These are phyloP conservation scores for Ceratotherium simum DNA, from an alignment of 2,113 vertebrate species.

Conservation along the genomic window DNA sequence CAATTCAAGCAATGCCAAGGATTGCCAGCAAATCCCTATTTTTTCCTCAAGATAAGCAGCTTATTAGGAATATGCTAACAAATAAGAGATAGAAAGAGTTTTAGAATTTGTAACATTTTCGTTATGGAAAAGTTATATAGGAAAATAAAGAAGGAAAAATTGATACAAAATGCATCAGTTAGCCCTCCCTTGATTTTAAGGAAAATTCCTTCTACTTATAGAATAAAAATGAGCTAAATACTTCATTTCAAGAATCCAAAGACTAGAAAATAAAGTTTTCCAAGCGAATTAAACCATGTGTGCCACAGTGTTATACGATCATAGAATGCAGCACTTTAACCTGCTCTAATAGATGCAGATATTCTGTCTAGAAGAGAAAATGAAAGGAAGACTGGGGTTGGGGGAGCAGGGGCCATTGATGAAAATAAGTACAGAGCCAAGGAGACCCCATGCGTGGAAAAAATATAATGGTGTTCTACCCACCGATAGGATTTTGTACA, in stretches of 20 bases:
- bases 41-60: slow-evolving; percentile 54
- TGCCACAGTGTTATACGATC: neutral
- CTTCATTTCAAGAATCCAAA: slow-evolving; percentile 37
- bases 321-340: neutral
- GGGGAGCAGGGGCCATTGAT: neutral
- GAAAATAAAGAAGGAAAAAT: slow-evolving; percentile 58
- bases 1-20: neutral
- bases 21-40: neutral
- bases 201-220: slow-evolving; percentile 36
- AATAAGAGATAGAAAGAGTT: slow-evolving; percentile 50
- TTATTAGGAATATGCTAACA: slow-evolving; percentile 66
- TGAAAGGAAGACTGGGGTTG: neutral
- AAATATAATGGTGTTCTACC: neutral
- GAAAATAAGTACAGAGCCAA: neutral
- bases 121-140: slow-evolving; percentile 31
- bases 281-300: neutral
- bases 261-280: slow-evolving; percentile 15
- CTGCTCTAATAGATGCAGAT: neutral
- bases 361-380: neutral
- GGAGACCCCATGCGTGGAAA: neutral
- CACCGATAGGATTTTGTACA: neutral
- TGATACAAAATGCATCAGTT: slow-evolving; percentile 56
- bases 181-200: slow-evolving; percentile 52
- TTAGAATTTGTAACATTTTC: slow-evolving; percentile 57
- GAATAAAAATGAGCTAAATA: slow-evolving; percentile 31